Evolutionary conservation across 2,888 invertebrate species (phyloP).

Genomic region (Candidula unifasciata): DNA sequence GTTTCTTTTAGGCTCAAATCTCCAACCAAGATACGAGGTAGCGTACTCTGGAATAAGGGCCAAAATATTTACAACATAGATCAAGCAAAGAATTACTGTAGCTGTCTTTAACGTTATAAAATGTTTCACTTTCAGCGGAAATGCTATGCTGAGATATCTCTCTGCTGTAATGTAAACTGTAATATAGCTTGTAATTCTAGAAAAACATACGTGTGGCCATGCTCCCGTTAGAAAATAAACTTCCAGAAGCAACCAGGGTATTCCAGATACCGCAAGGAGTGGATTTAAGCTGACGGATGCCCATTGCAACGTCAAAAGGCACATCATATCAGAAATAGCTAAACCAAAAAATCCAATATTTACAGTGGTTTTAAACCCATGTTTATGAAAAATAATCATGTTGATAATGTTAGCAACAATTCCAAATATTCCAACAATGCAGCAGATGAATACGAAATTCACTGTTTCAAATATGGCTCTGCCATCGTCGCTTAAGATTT

Average conservation of each 20-base stretch:
- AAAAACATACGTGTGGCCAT: slow-evolving; percentile 13
- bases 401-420: slow-evolving; percentile 5
- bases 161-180: slow-evolving; percentile 32
- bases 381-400: background rate
- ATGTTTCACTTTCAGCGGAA: slow-evolving; percentile 22
- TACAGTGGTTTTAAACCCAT: slow-evolving; percentile 15
- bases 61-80: background rate
- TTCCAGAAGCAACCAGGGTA: background rate
- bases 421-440: slow-evolving; percentile 3
- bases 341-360: slow-evolving; percentile 32
- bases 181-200: slow-evolving; percentile 25
- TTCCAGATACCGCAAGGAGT: background rate
- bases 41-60: background rate
- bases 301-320: background rate
- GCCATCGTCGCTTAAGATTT: background rate
- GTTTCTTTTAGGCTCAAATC: background rate
- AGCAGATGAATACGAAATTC: background rate
- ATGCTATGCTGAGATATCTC: slow-evolving; percentile 15
- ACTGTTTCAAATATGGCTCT: slow-evolving; percentile 2
- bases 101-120: background rate
- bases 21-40: background rate
- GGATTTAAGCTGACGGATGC: background rate
- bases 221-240: background rate
- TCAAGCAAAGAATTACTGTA: background rate
- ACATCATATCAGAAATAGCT: slow-evolving; percentile 20